Evolutionary conservation across 2,113 vertebrate species (phyloP).

Genomic region (Sminthopsis crassicaudata): DNA sequence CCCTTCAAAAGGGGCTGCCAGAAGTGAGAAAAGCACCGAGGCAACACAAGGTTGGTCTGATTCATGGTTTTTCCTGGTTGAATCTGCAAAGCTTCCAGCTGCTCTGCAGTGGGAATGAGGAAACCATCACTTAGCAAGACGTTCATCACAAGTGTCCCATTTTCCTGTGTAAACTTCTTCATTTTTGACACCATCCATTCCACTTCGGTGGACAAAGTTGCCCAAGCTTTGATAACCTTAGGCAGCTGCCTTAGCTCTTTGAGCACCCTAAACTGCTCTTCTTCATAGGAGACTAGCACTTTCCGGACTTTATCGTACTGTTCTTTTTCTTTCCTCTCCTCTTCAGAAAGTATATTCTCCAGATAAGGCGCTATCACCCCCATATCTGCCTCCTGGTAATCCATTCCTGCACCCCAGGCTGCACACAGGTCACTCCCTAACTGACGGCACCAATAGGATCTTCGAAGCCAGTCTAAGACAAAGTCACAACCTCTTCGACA

Average conservation of each 20-base stretch:
- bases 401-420: constrained; percentile 85
- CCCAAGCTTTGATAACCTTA: constrained; percentile 80
- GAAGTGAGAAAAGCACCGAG: constrained; percentile 88
- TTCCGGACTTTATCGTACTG: constrained; percentile 88
- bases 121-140: constrained; percentile 92
- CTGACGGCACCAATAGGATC: constrained; percentile 94
- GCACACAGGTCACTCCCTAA: constrained; percentile 87
- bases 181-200: constrained; percentile 92
- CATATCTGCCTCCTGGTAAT: constrained; percentile 80
- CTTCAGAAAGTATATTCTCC: constrained; percentile 55
- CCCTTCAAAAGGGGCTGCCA: constrained; percentile 93
- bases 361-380: constrained; percentile 48
- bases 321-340: constrained; percentile 86
- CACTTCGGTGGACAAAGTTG: constrained; percentile 86
- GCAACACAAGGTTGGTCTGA: constrained; percentile 83
- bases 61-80: constrained; percentile 80
- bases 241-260: constrained; percentile 75
- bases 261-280: constrained; percentile 89
- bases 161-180: constrained; percentile 89
- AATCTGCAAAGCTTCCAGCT: constrained; percentile 90
- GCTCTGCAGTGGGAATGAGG: constrained; percentile 92
- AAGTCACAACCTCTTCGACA: constrained; percentile 94
- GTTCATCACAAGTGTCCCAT: constrained; percentile 88
- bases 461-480: constrained; percentile 96
- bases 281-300: constrained; percentile 90